Conservation (phyloP, 2,797 vertebrate genomes). For the Sternotherus odoratus region DNA sequence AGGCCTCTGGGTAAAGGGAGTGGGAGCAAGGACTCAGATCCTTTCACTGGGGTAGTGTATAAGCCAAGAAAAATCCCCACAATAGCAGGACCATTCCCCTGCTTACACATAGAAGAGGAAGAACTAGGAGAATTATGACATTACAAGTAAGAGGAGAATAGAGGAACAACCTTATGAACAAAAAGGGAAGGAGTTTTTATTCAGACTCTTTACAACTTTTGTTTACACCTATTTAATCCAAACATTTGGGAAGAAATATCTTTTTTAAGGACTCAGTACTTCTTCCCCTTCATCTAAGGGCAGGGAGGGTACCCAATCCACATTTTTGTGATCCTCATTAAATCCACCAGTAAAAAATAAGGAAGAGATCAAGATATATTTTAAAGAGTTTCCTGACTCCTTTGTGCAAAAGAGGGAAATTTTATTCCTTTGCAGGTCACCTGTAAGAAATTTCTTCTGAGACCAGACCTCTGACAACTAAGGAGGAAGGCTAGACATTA, state of each 20-base stretch:
- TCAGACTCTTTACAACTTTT: conserved; percentile 7
- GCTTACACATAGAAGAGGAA: neutral
- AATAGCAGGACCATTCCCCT: too few species aligned
- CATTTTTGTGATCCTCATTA: neutral
- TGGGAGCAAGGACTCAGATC: too few species aligned
- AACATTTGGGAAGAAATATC: neutral
- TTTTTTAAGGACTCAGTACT: neutral
- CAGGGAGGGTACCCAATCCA: neutral
- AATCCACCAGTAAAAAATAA: neutral
- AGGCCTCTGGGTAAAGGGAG: too few species aligned
- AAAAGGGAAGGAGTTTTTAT: conserved; percentile 8
- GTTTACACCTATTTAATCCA: conserved; percentile 5
- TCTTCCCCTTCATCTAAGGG: neutral
- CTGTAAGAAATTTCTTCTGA: neutral
- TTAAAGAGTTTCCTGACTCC: neutral
- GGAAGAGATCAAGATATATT: neutral
- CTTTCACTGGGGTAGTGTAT: too few species aligned
- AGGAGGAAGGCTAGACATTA: neutral
- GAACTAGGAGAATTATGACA: neutral
- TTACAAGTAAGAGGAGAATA: conserved; percentile 14
- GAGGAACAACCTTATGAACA: neutral
- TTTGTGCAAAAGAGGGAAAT: neutral
- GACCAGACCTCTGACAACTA: rapidly evolving
- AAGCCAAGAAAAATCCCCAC: too few species aligned
- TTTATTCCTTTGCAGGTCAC: neutral